Base-by-base conservation (phyloP, 2,113 vertebrate genomes). In the Paratilapia polleni region DNA sequence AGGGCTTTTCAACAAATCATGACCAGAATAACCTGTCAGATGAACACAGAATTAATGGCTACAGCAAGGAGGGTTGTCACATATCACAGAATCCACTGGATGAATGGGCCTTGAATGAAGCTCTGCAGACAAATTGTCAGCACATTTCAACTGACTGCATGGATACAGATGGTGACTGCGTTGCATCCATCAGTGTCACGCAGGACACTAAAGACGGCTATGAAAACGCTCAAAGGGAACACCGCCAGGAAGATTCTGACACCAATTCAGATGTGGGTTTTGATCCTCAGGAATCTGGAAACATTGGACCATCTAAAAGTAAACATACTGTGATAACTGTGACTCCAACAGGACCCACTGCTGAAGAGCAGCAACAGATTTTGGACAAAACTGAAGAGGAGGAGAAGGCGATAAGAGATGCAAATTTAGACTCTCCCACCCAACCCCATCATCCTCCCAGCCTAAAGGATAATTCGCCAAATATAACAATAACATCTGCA, bases 241-340 rank as follows among this genome's bases (percentile, higher is more conserved):
- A 60, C n/a, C 15, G 19, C 12, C 24, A 58, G 24, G 66, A 74
- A 20, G 61, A 41, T n/a, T 56, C 49, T 26, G 19, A 66, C 63
- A 36, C 17, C 47, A 41, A 14, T 66, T 56, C 4, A 3, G 60
- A 83, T 6, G 8, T 38, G 6, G 9, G 13, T 62, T 64, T 62
- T 43, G 77, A 84, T 1, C 8, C 24, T n/a, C 78, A 73, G 9
- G 62, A 81, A 58, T 70, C 14, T 56, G 54, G 2, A 5, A 61
- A 80, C 14, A 28, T 13, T 36, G 8, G 19, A 49, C 4, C 70
- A 17, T 36, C 76, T 12, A 24, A 78, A 59, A 24, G 54, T 64
- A 77, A 52, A 81, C 54, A 49, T 54, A 52, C 77, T 6, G 66
- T 83, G 20, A 85, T 87, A 34, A 85, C 80, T 0, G n/a, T 83